Percentiles rank a stretch among this genome's conserved stretches.
phyloP scores from a whole-genome alignment of 2,113 vertebrate species.

The Antidorcas marsupialis region DNA sequence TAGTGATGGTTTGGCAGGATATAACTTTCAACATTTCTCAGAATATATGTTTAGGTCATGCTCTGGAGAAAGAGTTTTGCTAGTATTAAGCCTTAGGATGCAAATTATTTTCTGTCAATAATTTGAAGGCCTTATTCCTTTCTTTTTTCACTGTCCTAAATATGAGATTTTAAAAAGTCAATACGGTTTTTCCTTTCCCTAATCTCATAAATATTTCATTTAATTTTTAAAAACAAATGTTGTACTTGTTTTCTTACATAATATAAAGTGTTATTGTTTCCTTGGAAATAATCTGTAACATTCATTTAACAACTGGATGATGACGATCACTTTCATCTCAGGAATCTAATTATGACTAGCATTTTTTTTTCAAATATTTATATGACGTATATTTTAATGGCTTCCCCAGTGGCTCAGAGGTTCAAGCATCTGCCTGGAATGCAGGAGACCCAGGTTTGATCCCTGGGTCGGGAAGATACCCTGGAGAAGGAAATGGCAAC shows the following conservation, averaged over 20 bases:
- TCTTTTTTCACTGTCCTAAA: background rate
- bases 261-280: background rate
- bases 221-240: background rate
- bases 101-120: background rate
- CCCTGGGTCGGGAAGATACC: too few species aligned
- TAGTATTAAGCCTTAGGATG: background rate
- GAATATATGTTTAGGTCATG: background rate
- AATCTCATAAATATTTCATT: background rate
- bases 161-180: background rate
- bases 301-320: background rate
- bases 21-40: background rate
- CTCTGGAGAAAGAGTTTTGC: background rate
- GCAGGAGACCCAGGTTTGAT: too few species aligned
- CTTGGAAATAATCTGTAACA: background rate
- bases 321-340: background rate
- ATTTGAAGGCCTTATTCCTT: background rate
- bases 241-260: background rate
- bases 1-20: background rate
- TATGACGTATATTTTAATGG: background rate
- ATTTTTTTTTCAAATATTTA: background rate
- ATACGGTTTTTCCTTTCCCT: background rate
- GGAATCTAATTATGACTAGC: background rate
- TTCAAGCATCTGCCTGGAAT: too few species aligned
- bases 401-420: too few species aligned
- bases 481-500: too few species aligned